Evolutionary conservation across 2,797 vertebrate genomes (phyloP).

Genomic region (Phylloscopus collybita): DNA sequence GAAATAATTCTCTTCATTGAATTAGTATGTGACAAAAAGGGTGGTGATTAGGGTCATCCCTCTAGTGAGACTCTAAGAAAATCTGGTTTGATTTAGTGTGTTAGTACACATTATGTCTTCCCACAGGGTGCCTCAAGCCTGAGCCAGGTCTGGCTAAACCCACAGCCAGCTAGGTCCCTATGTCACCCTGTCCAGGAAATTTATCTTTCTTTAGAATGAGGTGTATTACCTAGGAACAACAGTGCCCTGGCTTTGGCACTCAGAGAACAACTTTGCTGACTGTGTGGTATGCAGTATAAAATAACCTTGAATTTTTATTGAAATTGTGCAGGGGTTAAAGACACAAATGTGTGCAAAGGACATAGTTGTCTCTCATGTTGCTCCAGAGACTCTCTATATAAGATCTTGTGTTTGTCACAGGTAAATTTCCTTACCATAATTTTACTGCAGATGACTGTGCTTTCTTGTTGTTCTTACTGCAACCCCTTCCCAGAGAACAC

Average conservation of each 20-base stretch:
- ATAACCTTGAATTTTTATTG: not conserved
- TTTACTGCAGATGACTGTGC: not conserved
- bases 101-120: not conserved
- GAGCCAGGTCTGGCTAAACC: not conserved
- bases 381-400: not conserved
- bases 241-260: not conserved
- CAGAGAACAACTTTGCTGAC: not conserved
- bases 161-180: not conserved
- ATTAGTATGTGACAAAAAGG: fast-evolving
- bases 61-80: not conserved
- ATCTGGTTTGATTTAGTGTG: fast-evolving
- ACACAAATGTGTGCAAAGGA: not conserved
- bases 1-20: not conserved
- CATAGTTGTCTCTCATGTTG: not conserved
- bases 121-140: not conserved
- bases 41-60: not conserved
- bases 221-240: not conserved
- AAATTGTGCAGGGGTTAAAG: not conserved
- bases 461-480: not conserved
- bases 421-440: not conserved
- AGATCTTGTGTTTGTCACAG: not conserved
- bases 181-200: not conserved
- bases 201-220: not conserved
- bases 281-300: not conserved
- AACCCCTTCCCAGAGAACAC: fast-evolving